Conservation (phyloP, 2,888 invertebrate genomes). For the Gasteruption jaculator region DNA sequence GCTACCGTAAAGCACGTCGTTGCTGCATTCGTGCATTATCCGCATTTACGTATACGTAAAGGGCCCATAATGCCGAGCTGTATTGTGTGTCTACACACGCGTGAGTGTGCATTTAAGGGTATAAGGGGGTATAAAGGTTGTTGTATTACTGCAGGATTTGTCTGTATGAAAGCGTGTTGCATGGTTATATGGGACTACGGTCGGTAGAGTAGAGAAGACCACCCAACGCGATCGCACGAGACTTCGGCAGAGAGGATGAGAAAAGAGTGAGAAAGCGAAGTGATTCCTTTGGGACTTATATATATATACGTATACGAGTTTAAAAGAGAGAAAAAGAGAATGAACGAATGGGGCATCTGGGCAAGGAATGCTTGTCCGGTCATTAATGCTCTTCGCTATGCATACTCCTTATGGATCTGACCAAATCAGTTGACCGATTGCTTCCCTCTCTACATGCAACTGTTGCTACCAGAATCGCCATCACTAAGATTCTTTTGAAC, state of each 20-base stretch:
- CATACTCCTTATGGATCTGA: slow-evolving; percentile 46
- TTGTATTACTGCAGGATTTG: slow-evolving; percentile 29
- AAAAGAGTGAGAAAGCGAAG: slow-evolving; percentile 15
- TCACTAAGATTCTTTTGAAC: too few relatives aligned
- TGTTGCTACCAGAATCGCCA: too few relatives aligned
- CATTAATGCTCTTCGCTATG: slow-evolving; percentile 48
- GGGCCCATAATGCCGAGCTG: too few relatives aligned
- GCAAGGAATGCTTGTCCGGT: slow-evolving; percentile 47
- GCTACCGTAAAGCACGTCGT: too few relatives aligned
- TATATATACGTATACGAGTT: background rate
- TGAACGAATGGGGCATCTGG: slow-evolving; percentile 31
- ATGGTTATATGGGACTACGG: slow-evolving; percentile 36
- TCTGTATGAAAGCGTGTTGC: slow-evolving; percentile 27
- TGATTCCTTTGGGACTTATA: too few relatives aligned
- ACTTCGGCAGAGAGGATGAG: slow-evolving; percentile 32
- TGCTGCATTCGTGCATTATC: too few relatives aligned
- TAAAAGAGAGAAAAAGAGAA: slow-evolving; percentile 16
- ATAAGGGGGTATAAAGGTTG: slow-evolving; percentile 35
- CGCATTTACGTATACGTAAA: too few relatives aligned
- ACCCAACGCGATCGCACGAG: slow-evolving; percentile 51
- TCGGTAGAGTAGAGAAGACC: slow-evolving; percentile 48
- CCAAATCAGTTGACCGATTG: slow-evolving; percentile 50
- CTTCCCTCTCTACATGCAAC: slow-evolving; percentile 24
- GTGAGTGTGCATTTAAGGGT: slow-evolving; percentile 22
- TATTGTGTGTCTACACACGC: slow-evolving; percentile 18